These are phyloP conservation scores for Zosterops japonicus DNA, from an alignment of 2,113 vertebrate genomes.

Conservation along the genomic window DNA sequence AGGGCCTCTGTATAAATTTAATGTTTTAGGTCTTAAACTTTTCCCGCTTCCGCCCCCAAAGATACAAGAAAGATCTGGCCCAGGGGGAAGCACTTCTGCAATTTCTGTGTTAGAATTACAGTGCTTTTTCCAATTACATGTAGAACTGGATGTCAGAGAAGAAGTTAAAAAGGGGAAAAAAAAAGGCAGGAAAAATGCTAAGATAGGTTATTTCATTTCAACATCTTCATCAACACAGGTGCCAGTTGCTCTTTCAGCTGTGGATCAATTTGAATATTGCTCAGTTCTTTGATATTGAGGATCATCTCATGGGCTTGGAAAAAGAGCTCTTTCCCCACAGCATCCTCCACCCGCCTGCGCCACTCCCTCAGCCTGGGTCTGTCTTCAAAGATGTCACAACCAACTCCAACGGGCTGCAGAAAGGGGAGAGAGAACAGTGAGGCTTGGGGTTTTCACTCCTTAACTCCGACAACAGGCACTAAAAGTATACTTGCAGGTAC, in stretches of 20 bases:
- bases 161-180: neutral
- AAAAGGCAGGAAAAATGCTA: neutral
- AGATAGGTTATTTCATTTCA: constrained; percentile 53
- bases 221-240: constrained; percentile 67
- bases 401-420: constrained; percentile 77
- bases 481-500: neutral
- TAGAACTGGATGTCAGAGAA: neutral
- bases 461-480: neutral
- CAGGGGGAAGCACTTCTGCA: neutral
- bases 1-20: neutral
- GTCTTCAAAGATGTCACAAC: constrained; percentile 76
- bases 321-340: constrained; percentile 79
- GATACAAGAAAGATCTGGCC: neutral
- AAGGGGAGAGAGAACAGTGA: neutral
- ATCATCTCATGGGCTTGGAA: constrained; percentile 76
- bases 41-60: neutral
- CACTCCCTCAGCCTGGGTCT: constrained; percentile 78
- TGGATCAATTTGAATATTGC: constrained; percentile 58
- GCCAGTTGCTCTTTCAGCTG: constrained; percentile 69
- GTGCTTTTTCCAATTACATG: neutral
- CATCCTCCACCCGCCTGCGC: constrained; percentile 79
- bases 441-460: neutral
- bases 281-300: constrained; percentile 66
- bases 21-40: neutral
- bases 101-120: neutral